Conservation (phyloP, 2,113 vertebrate genomes). For the Sterrhoptilus dennistouni region DNA sequence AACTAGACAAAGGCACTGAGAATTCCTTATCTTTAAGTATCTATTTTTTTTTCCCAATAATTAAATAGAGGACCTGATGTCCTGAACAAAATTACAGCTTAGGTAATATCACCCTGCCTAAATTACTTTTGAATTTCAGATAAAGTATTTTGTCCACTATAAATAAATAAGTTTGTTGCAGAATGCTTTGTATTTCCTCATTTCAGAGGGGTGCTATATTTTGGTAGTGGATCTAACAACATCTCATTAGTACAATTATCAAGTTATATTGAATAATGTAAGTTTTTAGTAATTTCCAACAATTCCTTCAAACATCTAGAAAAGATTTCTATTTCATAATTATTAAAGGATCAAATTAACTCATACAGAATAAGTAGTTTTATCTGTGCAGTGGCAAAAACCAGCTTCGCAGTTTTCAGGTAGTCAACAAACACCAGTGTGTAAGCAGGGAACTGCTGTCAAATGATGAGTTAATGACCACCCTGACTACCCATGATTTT, state of each 20-base stretch:
- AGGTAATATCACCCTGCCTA: not conserved
- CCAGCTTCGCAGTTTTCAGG: not conserved
- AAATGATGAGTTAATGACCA: not conserved
- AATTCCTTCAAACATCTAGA: not conserved
- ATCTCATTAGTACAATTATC: not conserved
- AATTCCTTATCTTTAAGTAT: not conserved
- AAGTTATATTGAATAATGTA: not conserved
- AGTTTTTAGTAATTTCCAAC: not conserved
- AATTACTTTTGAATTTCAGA: not conserved
- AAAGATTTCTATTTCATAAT: not conserved
- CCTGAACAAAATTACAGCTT: not conserved
- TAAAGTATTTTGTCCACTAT: not conserved
- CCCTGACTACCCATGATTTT: not conserved
- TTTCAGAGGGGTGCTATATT: not conserved
- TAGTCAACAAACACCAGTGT: not conserved
- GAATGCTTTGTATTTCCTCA: not conserved
- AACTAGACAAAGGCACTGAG: not conserved
- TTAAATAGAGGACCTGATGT: not conserved
- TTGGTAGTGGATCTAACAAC: not conserved
- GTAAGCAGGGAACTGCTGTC: not conserved
- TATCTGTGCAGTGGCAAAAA: not conserved
- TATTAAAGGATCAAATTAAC: not conserved
- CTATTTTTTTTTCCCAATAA: not conserved
- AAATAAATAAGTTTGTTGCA: not conserved
- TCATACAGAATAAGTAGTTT: not conserved